phyloP scores from a whole-genome alignment of 2,888 invertebrate species.

The Euzophera pinguis region DNA sequence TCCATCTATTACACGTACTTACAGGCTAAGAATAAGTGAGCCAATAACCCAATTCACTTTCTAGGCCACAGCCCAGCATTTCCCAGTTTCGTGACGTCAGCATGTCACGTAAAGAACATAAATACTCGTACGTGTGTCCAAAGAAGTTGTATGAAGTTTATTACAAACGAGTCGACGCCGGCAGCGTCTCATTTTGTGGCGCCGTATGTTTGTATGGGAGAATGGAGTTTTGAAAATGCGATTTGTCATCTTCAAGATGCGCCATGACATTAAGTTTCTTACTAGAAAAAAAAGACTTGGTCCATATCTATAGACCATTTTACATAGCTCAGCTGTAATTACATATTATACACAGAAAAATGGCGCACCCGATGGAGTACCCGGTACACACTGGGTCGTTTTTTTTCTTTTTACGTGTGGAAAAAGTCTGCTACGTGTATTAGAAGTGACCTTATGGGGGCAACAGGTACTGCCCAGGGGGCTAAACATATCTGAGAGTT shows the following conservation, averaged over 20 bases:
- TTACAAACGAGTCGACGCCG: background rate
- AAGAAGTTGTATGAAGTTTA: background rate
- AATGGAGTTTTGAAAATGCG: background rate
- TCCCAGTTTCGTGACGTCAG: background rate
- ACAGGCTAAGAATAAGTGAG: background rate
- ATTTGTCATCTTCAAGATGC: background rate
- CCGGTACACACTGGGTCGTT: too few relatives aligned
- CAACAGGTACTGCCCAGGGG: too few relatives aligned
- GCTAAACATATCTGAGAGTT: too few relatives aligned
- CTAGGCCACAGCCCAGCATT: background rate
- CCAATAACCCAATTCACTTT: background rate
- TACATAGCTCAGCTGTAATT: too few relatives aligned
- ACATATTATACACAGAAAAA: too few relatives aligned
- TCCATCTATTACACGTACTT: background rate
- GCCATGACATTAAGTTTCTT: background rate
- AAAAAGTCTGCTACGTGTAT: too few relatives aligned
- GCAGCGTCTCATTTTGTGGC: background rate
- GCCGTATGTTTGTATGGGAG: background rate
- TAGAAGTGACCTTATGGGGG: too few relatives aligned
- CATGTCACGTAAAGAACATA: background rate
- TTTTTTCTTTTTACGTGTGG: too few relatives aligned
- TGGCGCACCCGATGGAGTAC: too few relatives aligned
- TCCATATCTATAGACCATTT: too few relatives aligned
- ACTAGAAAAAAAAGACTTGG: too few relatives aligned
- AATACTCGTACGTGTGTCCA: background rate